Conservation (phyloP, 1,140 invertebrate genomes). For the Mizuhopecten yessoensis region DNA sequence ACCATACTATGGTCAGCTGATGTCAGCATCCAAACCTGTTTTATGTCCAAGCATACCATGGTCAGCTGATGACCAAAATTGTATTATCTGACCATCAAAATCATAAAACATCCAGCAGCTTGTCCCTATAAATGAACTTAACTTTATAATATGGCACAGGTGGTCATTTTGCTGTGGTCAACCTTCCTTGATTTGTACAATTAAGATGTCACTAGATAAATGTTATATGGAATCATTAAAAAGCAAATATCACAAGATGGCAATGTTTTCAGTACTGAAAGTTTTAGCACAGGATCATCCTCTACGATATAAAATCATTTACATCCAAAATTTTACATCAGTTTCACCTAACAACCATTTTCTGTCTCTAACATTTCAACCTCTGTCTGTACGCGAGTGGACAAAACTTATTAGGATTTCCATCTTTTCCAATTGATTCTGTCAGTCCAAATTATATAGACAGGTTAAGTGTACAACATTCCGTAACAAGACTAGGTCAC, state of each 20-base stretch:
- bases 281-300: background rate
- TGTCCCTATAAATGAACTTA: slow-evolving; percentile 35
- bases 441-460: background rate
- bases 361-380: too few relatives aligned
- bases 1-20: too few relatives aligned
- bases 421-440: background rate
- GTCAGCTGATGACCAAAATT: too few relatives aligned
- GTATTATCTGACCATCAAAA: too few relatives aligned
- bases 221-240: background rate
- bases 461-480: background rate
- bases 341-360: background rate
- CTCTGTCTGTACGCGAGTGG: too few relatives aligned
- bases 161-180: background rate
- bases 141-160: background rate
- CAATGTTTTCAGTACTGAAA: background rate
- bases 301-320: background rate
- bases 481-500: background rate
- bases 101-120: too few relatives aligned
- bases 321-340: too few relatives aligned
- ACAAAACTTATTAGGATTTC: too few relatives aligned
- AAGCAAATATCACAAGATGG: slow-evolving; percentile 9
- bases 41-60: background rate
- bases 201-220: background rate
- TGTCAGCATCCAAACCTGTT: too few relatives aligned
- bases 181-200: background rate